Evolutionary conservation across 2,888 invertebrate genomes (phyloP), one percentile per base, ranked within the genome.

Genomic region (Vanessa cardui): DNA sequence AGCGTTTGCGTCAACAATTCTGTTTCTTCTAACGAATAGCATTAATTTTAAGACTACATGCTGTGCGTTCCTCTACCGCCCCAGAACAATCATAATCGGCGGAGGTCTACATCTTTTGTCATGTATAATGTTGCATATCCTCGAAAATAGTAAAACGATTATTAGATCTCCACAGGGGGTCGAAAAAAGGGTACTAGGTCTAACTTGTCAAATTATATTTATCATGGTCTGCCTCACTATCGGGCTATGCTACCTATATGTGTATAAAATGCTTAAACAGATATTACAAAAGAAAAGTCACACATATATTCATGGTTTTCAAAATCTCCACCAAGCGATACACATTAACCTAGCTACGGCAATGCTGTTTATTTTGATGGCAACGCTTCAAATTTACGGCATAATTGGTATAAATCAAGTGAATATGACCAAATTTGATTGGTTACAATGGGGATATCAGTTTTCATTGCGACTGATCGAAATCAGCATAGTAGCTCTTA

Each of bases 381-480:
- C 97, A 1, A 95, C 95, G 16, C 94, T 98, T 33, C 98, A 98
- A 81, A 94, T 98, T 31, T 98, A 97, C 83, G 97, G 97, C 2
- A 92, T 93, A 61, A 86, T 93, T 65, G 90, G 90, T 7, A 91
- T 93, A 62, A 91, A 90, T 72, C 92, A 92, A 77, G 93, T 93
- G 21, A 93, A 90, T 66, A 94, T 94, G 88, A 94, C 94, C 1
- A 95, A 96, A 77, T 95, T 95, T 77, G 95, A 96, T 71, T 98
- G 98, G 98, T 93, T 98, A 5, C 96, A 98, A 93, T 98, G 98
- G 97, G 96, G 97, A 21, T 98, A 97, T 89, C 97, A 98, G 82
- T 96, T 97, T 80, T 96, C 96, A 0, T 94, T 98, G 62, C 94
- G 98, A 33, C 93, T 98, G 7, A 94, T 98, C 63, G 98, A 98